phyloP scores from a whole-genome alignment of 2,113 vertebrate species.

The Heteronetta atricapilla region DNA sequence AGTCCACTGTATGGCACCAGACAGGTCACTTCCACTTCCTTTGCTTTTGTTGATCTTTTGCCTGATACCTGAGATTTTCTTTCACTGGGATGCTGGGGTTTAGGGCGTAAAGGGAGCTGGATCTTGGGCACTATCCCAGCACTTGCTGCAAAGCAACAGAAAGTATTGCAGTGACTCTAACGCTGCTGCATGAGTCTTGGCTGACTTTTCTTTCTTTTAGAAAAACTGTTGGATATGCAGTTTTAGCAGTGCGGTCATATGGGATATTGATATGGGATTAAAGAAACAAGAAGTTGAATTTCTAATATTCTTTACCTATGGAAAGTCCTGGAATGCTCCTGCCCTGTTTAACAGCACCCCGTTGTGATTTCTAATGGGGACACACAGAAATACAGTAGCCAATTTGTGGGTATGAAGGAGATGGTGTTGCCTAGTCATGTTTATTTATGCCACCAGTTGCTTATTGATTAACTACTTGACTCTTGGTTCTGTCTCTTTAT shows the following conservation, averaged over 20 bases:
- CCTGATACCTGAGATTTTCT: not conserved
- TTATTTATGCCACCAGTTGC: not conserved
- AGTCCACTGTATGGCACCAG: not conserved
- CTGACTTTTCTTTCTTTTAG: not conserved
- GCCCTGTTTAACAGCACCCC: not conserved
- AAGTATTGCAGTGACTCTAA: not conserved
- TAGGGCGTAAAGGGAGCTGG: not conserved
- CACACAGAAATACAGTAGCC: not conserved
- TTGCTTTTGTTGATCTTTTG: not conserved
- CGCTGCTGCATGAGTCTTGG: constrained; percentile 19
- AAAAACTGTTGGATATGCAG: not conserved
- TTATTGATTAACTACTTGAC: not conserved
- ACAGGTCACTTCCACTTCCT: not conserved
- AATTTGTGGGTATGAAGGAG: not conserved
- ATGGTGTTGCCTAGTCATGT: not conserved
- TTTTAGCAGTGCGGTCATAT: not conserved
- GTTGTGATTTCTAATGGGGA: not conserved
- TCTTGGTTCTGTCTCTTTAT: not conserved
- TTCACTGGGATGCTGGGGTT: not conserved
- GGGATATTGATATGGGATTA: not conserved
- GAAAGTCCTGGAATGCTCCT: constrained; percentile 40
- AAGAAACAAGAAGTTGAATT: not conserved
- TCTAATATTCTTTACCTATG: not conserved
- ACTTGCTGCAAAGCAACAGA: not conserved
- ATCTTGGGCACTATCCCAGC: not conserved